Evolutionary conservation across 2,797 vertebrate species (phyloP).

Genomic region (Scomberomorus guttatus): DNA sequence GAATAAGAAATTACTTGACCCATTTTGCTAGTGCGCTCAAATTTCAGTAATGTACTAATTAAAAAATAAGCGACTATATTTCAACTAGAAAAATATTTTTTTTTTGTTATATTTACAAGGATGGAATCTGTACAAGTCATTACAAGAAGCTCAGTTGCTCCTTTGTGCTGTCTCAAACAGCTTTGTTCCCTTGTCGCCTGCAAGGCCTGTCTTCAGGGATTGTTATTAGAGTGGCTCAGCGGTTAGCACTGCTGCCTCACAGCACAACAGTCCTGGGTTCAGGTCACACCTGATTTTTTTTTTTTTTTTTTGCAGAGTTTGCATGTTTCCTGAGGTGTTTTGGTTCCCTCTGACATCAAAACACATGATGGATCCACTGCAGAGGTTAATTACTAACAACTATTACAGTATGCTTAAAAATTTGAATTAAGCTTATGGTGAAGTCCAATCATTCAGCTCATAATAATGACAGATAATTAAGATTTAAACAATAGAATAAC

Average conservation of each 20-base stretch:
- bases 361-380: background rate
- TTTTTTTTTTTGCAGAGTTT: constrained; percentile 8
- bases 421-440: constrained; percentile 15
- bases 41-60: constrained; percentile 4
- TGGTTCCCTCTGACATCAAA: background rate
- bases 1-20: constrained; percentile 9
- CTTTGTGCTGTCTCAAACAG: constrained; percentile 32
- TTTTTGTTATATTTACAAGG: constrained; percentile 66
- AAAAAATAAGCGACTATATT: constrained; percentile 48
- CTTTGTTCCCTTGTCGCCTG: constrained; percentile 15
- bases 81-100: constrained; percentile 55
- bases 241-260: background rate
- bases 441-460: background rate
- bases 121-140: constrained; percentile 58
- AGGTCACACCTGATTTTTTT: constrained; percentile 1
- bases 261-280: constrained; percentile 11
- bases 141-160: constrained; percentile 31
- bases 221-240: background rate
- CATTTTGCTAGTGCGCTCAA: constrained; percentile 21
- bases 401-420: background rate
- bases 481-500: background rate
- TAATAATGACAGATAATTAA: background rate
- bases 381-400: background rate
- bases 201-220: background rate
- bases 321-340: background rate